These are phyloP conservation scores for Anabacerthia variegaticeps DNA, from an alignment of 2,797 vertebrate species.

Conservation along the genomic window DNA sequence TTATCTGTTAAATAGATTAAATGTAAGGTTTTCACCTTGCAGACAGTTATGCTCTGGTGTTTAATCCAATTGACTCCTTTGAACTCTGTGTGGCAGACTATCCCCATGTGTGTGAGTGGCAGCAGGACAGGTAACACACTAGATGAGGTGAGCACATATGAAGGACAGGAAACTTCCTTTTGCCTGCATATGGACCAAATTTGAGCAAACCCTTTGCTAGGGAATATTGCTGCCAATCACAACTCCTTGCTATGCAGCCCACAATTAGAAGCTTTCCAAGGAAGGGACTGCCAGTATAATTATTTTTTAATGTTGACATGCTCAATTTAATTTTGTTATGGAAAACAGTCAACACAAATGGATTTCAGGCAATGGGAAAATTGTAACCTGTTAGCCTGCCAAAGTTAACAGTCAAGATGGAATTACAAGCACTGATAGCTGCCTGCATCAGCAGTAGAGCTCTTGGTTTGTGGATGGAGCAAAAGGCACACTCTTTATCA, in stretches of 20 bases:
- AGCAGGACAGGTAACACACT: not conserved
- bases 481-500: not conserved
- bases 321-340: not conserved
- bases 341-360: not conserved
- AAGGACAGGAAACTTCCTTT: not conserved
- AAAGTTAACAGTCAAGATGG: not conserved
- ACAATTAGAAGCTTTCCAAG: not conserved
- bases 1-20: slow-evolving; percentile 45
- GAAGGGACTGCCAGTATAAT: not conserved
- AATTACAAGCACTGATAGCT: not conserved
- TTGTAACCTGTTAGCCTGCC: not conserved
- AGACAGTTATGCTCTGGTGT: not conserved
- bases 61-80: slow-evolving; percentile 32
- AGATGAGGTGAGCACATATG: not conserved
- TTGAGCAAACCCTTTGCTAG: not conserved
- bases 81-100: not conserved
- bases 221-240: not conserved
- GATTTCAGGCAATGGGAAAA: not conserved
- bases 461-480: not conserved
- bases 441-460: not conserved
- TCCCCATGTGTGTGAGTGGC: not conserved
- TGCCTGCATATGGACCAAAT: not conserved
- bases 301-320: not conserved
- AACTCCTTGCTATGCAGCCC: not conserved
- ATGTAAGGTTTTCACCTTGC: slow-evolving; percentile 1